Conservation (phyloP, 1,140 invertebrate species). For the Ceratosolen solmsi region DNA sequence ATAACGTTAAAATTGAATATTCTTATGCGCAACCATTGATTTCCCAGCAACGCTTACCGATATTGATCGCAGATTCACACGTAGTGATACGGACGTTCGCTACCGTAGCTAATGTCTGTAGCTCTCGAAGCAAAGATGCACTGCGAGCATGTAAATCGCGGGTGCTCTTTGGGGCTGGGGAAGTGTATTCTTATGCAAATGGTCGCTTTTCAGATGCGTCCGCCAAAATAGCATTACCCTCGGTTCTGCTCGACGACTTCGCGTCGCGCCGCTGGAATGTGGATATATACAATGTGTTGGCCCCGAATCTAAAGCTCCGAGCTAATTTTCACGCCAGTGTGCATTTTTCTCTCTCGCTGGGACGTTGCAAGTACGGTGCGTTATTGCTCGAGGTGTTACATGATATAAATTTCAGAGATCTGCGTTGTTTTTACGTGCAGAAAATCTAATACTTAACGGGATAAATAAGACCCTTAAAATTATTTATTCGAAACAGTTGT, state of each 20-base stretch:
- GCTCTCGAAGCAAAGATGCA: background rate
- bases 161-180: background rate
- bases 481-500: background rate
- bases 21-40: background rate
- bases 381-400: background rate
- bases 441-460: background rate
- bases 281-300: background rate
- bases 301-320: background rate
- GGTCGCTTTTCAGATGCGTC: constrained; percentile 4
- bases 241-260: background rate
- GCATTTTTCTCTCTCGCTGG: background rate
- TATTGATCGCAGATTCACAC: background rate
- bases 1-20: background rate
- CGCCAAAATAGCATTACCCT: constrained; percentile 48
- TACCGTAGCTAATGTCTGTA: constrained; percentile 7
- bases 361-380: background rate
- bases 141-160: constrained; percentile 1
- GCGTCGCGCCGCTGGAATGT: background rate
- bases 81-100: background rate
- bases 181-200: constrained; percentile 30
- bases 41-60: background rate
- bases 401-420: background rate
- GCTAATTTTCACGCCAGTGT: background rate
- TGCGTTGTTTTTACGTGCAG: background rate
- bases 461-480: background rate